Percentiles rank a stretch among this genome's conserved stretches.
Evolutionary conservation across 2,113 vertebrate species (phyloP).

Genomic region (Accipiter virgatus): DNA sequence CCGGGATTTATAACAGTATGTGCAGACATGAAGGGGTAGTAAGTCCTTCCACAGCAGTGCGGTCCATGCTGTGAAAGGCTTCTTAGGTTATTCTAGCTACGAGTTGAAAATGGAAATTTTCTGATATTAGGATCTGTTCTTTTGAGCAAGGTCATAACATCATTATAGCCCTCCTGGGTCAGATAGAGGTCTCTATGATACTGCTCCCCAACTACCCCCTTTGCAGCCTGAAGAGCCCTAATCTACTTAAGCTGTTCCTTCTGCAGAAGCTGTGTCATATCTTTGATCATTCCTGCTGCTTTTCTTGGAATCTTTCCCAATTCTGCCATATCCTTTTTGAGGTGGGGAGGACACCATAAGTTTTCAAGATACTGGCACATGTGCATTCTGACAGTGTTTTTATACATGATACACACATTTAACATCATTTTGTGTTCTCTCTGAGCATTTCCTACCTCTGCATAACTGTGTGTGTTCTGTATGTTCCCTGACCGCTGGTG

Average conservation of each 20-base stretch:
- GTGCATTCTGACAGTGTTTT: not conserved
- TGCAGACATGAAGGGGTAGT: not conserved
- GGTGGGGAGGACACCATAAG: not conserved
- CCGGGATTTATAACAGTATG: not conserved
- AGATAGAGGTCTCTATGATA: not conserved
- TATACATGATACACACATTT: fast-evolving
- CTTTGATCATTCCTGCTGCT: not conserved
- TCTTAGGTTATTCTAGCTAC: not conserved
- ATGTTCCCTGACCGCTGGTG: not conserved
- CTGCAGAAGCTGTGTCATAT: not conserved
- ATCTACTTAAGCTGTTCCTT: not conserved
- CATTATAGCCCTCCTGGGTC: not conserved
- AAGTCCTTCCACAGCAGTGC: not conserved
- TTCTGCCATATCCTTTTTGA: not conserved
- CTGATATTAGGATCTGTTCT: not conserved
- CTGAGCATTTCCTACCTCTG: not conserved
- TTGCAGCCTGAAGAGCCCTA: not conserved
- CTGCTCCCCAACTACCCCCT: not conserved
- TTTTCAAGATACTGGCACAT: not conserved
- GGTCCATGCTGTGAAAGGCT: not conserved
- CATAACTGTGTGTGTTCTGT: fast-evolving
- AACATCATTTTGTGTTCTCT: not conserved
- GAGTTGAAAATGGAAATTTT: not conserved
- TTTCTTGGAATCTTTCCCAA: not conserved
- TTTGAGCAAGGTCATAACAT: not conserved